phyloP scores from a whole-genome alignment of 2,888 invertebrate species.

The Mamestra brassicae region DNA sequence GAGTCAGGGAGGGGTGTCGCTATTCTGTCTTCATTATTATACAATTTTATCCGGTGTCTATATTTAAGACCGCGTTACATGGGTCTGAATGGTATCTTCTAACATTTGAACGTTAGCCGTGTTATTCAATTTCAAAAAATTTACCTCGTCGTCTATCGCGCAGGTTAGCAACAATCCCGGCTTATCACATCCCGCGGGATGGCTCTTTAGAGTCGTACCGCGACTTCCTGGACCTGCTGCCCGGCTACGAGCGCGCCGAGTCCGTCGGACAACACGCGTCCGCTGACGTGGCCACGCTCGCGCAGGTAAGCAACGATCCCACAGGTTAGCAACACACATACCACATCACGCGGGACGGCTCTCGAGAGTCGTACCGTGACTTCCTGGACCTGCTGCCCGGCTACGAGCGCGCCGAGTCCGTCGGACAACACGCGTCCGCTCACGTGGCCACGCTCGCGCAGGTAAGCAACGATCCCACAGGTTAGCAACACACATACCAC shows the following conservation, averaged over 20 bases:
- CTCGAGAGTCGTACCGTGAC: slow-evolving; percentile 95
- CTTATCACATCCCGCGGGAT: slow-evolving; percentile 96
- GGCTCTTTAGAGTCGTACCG: slow-evolving; percentile 95
- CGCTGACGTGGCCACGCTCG: slow-evolving; percentile 96
- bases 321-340: slow-evolving; percentile 94
- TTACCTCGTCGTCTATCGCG: not conserved
- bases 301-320: slow-evolving; percentile 91
- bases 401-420: slow-evolving; percentile 96
- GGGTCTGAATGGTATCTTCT: too few species aligned
- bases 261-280: slow-evolving; percentile 93
- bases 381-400: slow-evolving; percentile 95
- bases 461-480: slow-evolving; percentile 84
- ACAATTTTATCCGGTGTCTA: too few species aligned
- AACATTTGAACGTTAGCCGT: too few species aligned
- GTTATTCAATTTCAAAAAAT: too few species aligned
- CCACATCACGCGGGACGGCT: slow-evolving; percentile 96
- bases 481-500: slow-evolving; percentile 91
- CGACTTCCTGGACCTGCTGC: slow-evolving; percentile 95
- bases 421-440: slow-evolving; percentile 73
- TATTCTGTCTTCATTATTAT: too few species aligned
- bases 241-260: slow-evolving; percentile 95
- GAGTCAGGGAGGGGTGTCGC: too few species aligned
- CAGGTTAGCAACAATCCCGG: slow-evolving; percentile 93
- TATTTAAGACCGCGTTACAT: too few species aligned
- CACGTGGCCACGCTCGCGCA: too few species aligned